Base-by-base conservation (phyloP, 2,797 vertebrate species). In the Poecilia picta region DNA sequence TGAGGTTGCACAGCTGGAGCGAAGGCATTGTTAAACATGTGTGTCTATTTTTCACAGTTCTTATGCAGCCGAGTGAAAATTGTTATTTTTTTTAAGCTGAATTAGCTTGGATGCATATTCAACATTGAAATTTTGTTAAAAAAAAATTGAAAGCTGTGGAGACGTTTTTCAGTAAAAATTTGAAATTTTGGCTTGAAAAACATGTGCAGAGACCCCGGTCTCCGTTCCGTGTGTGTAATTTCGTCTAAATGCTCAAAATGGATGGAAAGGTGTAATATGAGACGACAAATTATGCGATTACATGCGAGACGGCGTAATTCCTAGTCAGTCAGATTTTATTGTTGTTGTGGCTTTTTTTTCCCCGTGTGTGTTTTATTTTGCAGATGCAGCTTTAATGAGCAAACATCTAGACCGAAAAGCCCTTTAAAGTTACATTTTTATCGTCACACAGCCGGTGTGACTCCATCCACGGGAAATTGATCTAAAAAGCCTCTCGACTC, bases 401-500 rank as follows among this genome's bases (percentile, higher is more conserved):
- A 70, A 55, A 81, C 57, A 75, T 73, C 23, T 7, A 62, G 74
- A 47, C 49, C 1, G 39, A 16, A 70, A 71, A 46, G 68, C 6
- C 3, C 1, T 72, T 18, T 62, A n/a, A 47, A 13, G 76, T 76
- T 46, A 77, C 45, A 39, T 43, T 74, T 66, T 76, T 31, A 45
- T 53, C 53, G 51, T 45, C 6, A 15, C 16, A 74, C 16, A 70
- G 33, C 45, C 12, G 33, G 39, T 39, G 8, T 28, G 12, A 73
- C 43, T 64, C 45, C 5, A 5, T 66, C 25, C 6, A 8, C 16
- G 25, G 68, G 68, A 20, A 12, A 72, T n/a, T 43, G 36, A 20
- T 51, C 73, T n/a, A 72, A 59, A 43, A 43, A 64, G 66, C 66
- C 66, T 72, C 75, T 72, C n/a, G 8, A 47, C 43, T 73, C 8